Evolutionary conservation across 2,888 invertebrate species (phyloP).

Genomic region (Nysson spinosus): DNA sequence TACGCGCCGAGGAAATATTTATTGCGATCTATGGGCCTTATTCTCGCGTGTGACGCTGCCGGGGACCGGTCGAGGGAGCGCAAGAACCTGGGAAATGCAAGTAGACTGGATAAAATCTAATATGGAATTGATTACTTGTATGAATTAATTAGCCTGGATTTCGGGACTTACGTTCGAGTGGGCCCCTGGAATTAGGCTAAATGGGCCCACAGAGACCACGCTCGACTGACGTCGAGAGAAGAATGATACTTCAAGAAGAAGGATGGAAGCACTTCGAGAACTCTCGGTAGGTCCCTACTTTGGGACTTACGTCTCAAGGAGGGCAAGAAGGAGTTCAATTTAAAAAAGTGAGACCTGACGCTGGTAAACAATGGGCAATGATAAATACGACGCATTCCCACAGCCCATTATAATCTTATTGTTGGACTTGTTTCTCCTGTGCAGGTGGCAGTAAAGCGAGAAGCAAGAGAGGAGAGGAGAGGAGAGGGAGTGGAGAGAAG

Average conservation of each 20-base stretch:
- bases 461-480: conserved; percentile 16
- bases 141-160: no score
- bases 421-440: conserved; percentile 70
- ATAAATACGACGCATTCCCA: conserved; percentile 72
- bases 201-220: no score
- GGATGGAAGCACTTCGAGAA: not conserved
- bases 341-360: conserved; percentile 66
- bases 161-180: no score
- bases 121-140: no score
- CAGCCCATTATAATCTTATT: conserved; percentile 74
- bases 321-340: conserved; percentile 59
- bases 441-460: conserved; percentile 65
- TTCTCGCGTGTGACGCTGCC: not conserved
- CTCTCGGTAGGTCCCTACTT: not conserved
- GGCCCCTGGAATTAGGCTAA: no score
- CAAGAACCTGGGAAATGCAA: not conserved
- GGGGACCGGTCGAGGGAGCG: not conserved
- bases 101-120: no score
- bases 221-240: no score
- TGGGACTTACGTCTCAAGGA: conserved; percentile 10
- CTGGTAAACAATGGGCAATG: conserved; percentile 71
- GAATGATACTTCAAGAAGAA: not conserved
- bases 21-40: conserved; percentile 35
- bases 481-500: conserved; percentile 14
- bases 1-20: conserved; percentile 23